phyloP scores from a whole-genome alignment of 2,888 invertebrate genomes.

The Opisthograptis luteolata region DNA sequence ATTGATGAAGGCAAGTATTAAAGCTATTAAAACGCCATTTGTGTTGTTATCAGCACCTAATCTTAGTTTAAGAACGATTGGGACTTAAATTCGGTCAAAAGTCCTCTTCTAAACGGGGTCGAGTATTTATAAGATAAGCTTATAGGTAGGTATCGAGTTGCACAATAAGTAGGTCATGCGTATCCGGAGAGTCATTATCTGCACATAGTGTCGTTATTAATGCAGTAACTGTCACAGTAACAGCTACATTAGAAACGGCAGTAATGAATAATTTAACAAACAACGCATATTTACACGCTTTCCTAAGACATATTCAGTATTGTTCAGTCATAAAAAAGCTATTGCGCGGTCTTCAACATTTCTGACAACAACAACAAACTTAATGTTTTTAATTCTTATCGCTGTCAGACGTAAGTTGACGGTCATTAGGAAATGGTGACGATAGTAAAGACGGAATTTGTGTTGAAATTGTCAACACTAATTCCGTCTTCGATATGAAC shows the following conservation, averaged over 20 bases:
- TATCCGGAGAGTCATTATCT: conserved; percentile 67
- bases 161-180: conserved; percentile 12
- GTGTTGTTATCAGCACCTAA: too few species aligned
- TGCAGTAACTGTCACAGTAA: conserved; percentile 55
- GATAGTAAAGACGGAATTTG: too few species aligned
- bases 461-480: neutral
- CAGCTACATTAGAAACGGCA: conserved; percentile 30
- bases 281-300: conserved; percentile 10
- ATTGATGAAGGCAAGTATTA: too few species aligned
- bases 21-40: too few species aligned
- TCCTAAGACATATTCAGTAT: neutral
- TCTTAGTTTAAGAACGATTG: too few species aligned
- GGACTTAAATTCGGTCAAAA: conserved; percentile 57
- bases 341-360: neutral
- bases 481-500: conserved; percentile 15
- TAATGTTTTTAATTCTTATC: conserved; percentile 8
- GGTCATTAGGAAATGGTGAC: conserved; percentile 10
- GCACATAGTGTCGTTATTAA: conserved; percentile 55
- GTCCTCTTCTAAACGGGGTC: conserved; percentile 9
- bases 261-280: conserved; percentile 12
- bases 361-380: conserved; percentile 12
- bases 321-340: neutral
- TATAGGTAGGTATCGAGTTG: conserved; percentile 6
- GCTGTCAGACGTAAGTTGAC: conserved; percentile 1
- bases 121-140: conserved; percentile 43